Evolutionary conservation across 2,888 invertebrate genomes (phyloP).

Genomic region (Platycheirus albimanus): DNA sequence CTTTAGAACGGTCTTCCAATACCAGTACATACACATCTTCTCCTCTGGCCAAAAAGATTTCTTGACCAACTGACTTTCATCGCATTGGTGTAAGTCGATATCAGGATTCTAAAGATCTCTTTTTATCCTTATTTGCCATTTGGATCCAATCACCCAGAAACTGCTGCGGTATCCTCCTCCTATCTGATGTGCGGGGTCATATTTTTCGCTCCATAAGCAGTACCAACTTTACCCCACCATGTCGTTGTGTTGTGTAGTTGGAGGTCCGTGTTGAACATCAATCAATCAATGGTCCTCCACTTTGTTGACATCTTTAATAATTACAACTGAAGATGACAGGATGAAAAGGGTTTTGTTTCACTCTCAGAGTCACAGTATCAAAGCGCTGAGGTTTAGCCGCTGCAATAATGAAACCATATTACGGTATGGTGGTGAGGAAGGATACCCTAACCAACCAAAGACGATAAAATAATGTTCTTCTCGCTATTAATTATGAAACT

Average conservation of each 20-base stretch:
- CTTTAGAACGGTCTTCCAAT: neutral
- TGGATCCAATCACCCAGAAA: conserved; percentile 27
- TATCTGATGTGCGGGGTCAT: conserved; percentile 1
- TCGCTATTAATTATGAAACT: conserved; percentile 64
- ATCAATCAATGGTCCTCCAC: conserved; percentile 63
- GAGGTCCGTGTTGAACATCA: conserved; percentile 70
- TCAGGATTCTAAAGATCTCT: conserved; percentile 4
- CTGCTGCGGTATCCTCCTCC: conserved; percentile 15
- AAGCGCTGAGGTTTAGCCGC: neutral
- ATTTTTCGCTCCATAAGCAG: neutral
- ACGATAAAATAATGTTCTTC: conserved; percentile 37
- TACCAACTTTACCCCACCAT: too few species aligned
- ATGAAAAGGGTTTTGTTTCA: conserved; percentile 48
- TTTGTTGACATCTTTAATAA: conserved; percentile 64
- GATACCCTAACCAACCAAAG: conserved; percentile 9
- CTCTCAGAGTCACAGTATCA: too few species aligned
- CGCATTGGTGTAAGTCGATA: conserved; percentile 11
- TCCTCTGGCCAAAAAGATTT: neutral
- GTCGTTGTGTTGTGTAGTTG: conserved; percentile 9
- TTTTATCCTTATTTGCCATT: conserved; percentile 30
- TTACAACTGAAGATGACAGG: conserved; percentile 62
- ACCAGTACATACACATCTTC: too few species aligned
- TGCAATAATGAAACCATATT: neutral
- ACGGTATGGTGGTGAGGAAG: neutral
- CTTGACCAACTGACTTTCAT: conserved; percentile 6